Percentiles rank a stretch among this genome's conserved stretches.
phyloP scores from a whole-genome alignment of 23 tunicate genomes.

The Trididemnum clinides region DNA sequence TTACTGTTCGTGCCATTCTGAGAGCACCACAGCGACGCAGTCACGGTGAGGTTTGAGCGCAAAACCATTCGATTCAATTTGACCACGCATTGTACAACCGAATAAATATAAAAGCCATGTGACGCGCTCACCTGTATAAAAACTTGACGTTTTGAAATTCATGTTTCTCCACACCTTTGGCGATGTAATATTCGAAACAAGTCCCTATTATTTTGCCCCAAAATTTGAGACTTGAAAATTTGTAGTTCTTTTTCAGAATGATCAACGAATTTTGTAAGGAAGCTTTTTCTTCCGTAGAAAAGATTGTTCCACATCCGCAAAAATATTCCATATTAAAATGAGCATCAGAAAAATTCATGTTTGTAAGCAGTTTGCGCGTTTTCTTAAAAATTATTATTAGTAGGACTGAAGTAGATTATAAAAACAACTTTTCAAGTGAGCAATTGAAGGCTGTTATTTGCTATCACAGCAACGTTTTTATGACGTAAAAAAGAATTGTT shows the following conservation, averaged over 20 bases:
- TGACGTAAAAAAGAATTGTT: no score
- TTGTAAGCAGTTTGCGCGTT: no score
- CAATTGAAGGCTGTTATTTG: no score
- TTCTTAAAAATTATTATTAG: no score
- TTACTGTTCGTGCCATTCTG: no score
- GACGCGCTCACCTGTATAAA: background rate
- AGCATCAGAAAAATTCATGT: background rate
- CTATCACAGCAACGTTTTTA: no score
- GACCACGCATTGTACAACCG: no score
- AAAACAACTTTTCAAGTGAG: no score
- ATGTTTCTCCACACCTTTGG: background rate
- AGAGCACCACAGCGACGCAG: no score
- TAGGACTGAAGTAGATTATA: no score
- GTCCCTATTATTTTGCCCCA: slow-evolving; percentile 60
- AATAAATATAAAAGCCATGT: background rate
- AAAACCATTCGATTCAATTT: no score
- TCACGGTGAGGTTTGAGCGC: no score
- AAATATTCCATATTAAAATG: background rate
- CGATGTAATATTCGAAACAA: slow-evolving; percentile 35
- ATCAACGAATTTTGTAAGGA: slow-evolving; percentile 50
- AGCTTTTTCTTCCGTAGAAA: background rate
- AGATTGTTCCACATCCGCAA: background rate
- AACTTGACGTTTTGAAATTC: background rate
- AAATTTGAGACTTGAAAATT: slow-evolving; percentile 33
- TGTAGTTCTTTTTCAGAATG: slow-evolving; percentile 36